phyloP scores from a whole-genome alignment of 2,797 vertebrate species.

The Falco biarmicus region DNA sequence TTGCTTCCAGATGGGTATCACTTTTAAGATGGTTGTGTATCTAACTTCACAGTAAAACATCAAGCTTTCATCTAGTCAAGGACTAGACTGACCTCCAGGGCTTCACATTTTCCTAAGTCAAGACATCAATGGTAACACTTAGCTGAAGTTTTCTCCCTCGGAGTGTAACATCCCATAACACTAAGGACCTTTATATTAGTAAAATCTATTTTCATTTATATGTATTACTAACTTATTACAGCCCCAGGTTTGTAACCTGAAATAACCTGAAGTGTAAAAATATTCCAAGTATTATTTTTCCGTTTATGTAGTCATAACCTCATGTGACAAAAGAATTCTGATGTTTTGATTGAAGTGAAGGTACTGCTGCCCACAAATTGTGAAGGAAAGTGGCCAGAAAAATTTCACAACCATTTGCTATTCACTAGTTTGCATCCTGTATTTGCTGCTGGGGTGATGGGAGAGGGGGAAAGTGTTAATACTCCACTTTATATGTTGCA shows the following conservation, averaged over 20 bases:
- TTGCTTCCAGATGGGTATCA: not conserved
- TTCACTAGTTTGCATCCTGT: not conserved
- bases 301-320: not conserved
- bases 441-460: not conserved
- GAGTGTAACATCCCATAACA: not conserved
- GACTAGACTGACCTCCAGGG: not conserved
- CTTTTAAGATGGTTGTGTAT: not conserved
- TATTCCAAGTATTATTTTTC: not conserved
- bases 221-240: not conserved
- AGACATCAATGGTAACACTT: not conserved
- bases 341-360: not conserved
- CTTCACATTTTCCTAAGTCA: not conserved
- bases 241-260: not conserved
- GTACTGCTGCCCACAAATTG: accelerated
- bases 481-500: not conserved
- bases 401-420: not conserved
- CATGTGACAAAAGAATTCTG: not conserved
- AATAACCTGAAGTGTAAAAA: not conserved
- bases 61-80: not conserved
- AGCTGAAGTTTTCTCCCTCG: not conserved
- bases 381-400: not conserved
- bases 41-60: not conserved
- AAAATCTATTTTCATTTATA: not conserved
- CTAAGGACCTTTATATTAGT: not conserved
- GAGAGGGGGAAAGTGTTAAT: not conserved